Evolutionary conservation across 1,140 invertebrate genomes (phyloP).

Genomic region (Drosophila melanica): DNA sequence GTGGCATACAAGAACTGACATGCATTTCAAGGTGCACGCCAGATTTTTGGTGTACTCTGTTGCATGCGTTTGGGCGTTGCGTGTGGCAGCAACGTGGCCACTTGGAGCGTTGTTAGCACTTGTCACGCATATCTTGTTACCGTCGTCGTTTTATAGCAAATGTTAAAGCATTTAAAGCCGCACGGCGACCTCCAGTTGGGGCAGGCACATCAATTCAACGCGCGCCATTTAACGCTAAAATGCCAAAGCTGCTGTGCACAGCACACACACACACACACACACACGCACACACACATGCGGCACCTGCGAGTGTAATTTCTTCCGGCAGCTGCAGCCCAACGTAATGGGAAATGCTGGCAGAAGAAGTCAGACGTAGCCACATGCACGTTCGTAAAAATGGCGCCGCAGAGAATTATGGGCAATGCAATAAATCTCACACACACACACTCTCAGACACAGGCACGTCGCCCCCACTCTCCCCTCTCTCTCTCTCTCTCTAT

Average conservation of each 20-base stretch:
- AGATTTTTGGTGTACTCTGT: conserved; percentile 25
- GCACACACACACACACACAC: conserved; percentile 37
- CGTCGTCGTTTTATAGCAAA: conserved; percentile 46
- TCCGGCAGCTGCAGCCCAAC: conserved; percentile 54
- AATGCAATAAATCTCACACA: conserved; percentile 77
- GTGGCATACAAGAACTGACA: conserved; percentile 30
- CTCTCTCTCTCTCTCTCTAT: conserved; percentile 3
- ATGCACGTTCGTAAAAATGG: conserved; percentile 64
- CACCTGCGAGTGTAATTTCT: conserved; percentile 71
- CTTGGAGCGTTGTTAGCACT: conserved; percentile 38
- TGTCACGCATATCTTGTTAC: conserved; percentile 57
- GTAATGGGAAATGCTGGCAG: conserved; percentile 47
- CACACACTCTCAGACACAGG: conserved; percentile 31
- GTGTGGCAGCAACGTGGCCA: conserved; percentile 16
- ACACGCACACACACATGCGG: conserved; percentile 25
- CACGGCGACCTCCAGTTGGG: conserved; percentile 22
- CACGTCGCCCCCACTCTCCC: neutral
- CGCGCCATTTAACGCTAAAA: conserved; percentile 80
- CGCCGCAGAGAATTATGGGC: conserved; percentile 80
- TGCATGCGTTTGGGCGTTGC: conserved; percentile 37
- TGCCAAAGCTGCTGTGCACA: conserved; percentile 58
- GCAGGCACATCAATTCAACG: conserved; percentile 71
- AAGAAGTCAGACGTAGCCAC: conserved; percentile 65
- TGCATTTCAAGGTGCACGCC: conserved; percentile 29
- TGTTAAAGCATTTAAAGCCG: conserved; percentile 48